Evolutionary conservation across 2,797 vertebrate species (phyloP), one percentile per base, ranked within the genome.

Genomic region (Syndactyla subalaris): DNA sequence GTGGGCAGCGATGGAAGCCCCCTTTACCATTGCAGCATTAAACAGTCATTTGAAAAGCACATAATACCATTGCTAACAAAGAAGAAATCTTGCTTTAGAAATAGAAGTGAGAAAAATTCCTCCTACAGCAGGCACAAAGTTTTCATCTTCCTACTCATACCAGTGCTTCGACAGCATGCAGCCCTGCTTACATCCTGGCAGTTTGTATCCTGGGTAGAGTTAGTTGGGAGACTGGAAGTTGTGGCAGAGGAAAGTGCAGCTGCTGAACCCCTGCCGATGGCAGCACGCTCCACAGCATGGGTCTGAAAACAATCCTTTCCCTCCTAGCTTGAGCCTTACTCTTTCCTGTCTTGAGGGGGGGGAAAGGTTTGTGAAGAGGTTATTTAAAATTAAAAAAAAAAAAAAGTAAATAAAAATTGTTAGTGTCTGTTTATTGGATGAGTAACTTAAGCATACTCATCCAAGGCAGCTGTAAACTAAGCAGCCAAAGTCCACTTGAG

Each of bases 51-150:
- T 93, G 92, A 78, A 90, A 93, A 88, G 43, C 52, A 43, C 32
- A 5, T 84, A 93, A 83, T 95, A 46, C 63, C 39, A 63, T 74
- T 78, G 67, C 89, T 94, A 94, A 96, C 95, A 96, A 96, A 96
- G 94, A 79, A 93, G 74, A 86, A 68, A 76, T 95, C 71, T 84
- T 93, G 57, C 91, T 95, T 95, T 96, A 95, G 96, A 96, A 96
- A 96, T 92, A 95, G 95, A 96, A 92, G 94, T 92, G 96, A 96
- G 96, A 96, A 93, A 87, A 85, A 95, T 92, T 96, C 96, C 95
- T 96, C 96, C 96, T 93, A 95, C 96, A 96, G 77, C 71, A 93
- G 82, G 79, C 96, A 94, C 79, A 49, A 88, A 94, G 89, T 96
- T 95, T 94, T 96, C 92, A 90, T 95, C 95, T 94, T 95, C 96